Percentiles rank a stretch among this genome's conserved stretches.
Conservation (phyloP, 2,797 vertebrate species). For the Sitta carolinensis region DNA sequence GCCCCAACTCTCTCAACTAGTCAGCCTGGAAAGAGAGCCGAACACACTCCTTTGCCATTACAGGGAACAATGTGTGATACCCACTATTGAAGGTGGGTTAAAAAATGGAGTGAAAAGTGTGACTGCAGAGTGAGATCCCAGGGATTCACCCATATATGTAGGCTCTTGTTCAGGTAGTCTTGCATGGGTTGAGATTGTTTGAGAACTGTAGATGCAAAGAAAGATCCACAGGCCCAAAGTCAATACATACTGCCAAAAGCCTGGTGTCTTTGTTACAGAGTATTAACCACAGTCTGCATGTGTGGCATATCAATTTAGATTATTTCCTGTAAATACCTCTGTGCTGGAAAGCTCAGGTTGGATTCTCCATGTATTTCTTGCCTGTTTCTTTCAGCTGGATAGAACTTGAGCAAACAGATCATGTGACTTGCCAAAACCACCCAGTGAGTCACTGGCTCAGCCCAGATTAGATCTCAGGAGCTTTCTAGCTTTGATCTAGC, state of each 20-base stretch:
- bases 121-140: neutral
- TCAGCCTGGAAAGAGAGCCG: neutral
- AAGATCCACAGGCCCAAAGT: neutral
- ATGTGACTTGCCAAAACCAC: conserved; percentile 60
- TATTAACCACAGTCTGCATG: neutral
- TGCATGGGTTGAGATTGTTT: neutral
- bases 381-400: conserved; percentile 25
- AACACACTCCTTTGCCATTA: neutral
- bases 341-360: conserved; percentile 1
- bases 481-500: conserved; percentile 67
- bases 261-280: neutral
- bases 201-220: neutral
- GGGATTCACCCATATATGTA: neutral
- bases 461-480: conserved; percentile 66
- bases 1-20: neutral
- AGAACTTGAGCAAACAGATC: conserved; percentile 44
- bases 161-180: neutral
- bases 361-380: neutral
- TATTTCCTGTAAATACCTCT: conserved; percentile 25
- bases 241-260: neutral
- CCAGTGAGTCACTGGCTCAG: conserved; percentile 61
- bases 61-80: fast-evolving
- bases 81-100: neutral
- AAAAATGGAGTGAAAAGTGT: neutral
- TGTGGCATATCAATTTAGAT: neutral